Base-by-base conservation (phyloP, 2,797 vertebrate species). In the Platyrinchus mystaceus region DNA sequence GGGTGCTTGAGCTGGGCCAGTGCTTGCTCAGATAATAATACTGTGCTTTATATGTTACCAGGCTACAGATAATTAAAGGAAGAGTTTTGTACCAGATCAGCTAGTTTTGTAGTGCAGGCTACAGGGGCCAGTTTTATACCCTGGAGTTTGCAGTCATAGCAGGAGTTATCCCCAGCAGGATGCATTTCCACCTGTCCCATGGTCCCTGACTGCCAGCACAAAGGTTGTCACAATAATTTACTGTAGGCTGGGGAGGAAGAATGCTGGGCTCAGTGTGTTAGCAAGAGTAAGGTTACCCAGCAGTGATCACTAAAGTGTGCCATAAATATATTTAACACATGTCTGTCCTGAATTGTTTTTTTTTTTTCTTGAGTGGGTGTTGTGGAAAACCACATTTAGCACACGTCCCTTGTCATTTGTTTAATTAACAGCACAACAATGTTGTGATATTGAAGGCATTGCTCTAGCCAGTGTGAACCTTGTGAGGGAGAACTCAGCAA, bases 251-350 rank as follows among this genome's bases (percentile, higher is more conserved):
- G 27, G 58, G 50, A 70, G 70, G 79, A 53, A 37, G 20, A 27
- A 34, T 11, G n/a, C 34, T 68, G 84, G 10, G 49, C 7, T 4
- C 23, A 59, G 37, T 0, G 0, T 41, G 4, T 73, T 67, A 56
- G 32, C 9, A 78, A 62, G 69, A 53, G 41, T 16, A 44, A 14
- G 9, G 27, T 74, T 85, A 46, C 27, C 19, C 18, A 20, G 55
- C 2, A 69, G 49, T 50, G 28, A 27, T 43, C 28, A 14, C 84
- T 53, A 2, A 64, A 86, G 19, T 1, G 7, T 30, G 12, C 15
- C 28, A 34, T 79, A 88, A 87, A 30, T 92, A 28, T 19, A 26
- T 89, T 83, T 79, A 89, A 32, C 41, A 70, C 41, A 16, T 84
- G 52, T 5, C 36, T 73, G 1, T 76, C 47, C 63, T 87, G 32